Conservation (phyloP, 2,888 invertebrate genomes). For the Hydraecia micacea region DNA sequence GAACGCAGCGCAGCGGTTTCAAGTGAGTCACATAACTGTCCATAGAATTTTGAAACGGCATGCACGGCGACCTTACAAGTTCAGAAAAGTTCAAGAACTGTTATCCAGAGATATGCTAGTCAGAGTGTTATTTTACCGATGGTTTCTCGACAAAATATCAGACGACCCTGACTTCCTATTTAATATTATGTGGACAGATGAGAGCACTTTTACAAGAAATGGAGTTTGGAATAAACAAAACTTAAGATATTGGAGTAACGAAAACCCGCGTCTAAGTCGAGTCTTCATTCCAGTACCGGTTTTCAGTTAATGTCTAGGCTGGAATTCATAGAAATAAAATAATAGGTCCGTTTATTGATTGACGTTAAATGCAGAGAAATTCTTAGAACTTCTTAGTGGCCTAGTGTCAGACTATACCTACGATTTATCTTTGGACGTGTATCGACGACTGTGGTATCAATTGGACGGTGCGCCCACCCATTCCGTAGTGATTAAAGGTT, state of each 20-base stretch:
- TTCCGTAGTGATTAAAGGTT: background rate
- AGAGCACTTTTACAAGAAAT: conserved; percentile 1
- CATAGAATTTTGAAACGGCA: no score
- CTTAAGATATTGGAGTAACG: background rate
- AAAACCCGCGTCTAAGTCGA: background rate
- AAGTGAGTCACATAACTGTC: no score
- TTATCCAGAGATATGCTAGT: conserved; percentile 9
- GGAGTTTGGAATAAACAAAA: conserved; percentile 2
- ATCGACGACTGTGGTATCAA: background rate
- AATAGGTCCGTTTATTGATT: conserved; percentile 6
- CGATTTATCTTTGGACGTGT: background rate
- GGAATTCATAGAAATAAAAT: background rate
- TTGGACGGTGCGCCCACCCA: background rate
- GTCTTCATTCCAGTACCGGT: conserved; percentile 12
- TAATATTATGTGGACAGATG: conserved; percentile 2
- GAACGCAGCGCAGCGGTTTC: no score
- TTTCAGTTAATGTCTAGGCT: conserved; percentile 5
- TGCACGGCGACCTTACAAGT: no score
- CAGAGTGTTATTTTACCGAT: conserved; percentile 8
- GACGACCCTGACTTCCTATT: background rate
- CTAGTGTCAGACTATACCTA: conserved; percentile 3
- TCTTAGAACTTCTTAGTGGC: conserved; percentile 10
- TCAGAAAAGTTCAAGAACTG: background rate
- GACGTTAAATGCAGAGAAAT: conserved; percentile 10
- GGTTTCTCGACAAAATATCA: conserved; percentile 6